Evolutionary conservation across 2,888 invertebrate species (phyloP).

Genomic region (Gymnoscelis rufifasciata): DNA sequence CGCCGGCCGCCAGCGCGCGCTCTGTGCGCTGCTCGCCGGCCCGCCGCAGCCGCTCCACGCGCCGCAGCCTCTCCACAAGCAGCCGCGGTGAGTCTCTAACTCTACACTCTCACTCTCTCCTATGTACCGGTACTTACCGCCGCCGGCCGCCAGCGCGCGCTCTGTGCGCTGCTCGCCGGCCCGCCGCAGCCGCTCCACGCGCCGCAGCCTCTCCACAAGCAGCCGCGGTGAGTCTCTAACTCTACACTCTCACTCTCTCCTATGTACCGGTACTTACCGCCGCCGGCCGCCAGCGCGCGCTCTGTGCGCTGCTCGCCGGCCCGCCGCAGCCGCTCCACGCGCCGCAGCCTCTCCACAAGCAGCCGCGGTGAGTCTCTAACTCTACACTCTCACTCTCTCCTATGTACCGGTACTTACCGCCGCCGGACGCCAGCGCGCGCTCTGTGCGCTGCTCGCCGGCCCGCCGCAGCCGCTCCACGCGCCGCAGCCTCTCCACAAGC

Average conservation of each 20-base stretch:
- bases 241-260: too few species aligned
- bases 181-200: conserved; percentile 23
- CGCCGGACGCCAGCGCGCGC: conserved; percentile 68
- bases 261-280: too few species aligned
- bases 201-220: conserved; percentile 15
- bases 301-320: not conserved
- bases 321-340: not conserved
- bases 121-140: too few species aligned
- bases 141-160: not conserved
- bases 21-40: not conserved
- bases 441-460: conserved; percentile 80
- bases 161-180: not conserved
- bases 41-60: not conserved
- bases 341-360: not conserved
- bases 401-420: too few species aligned
- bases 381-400: too few species aligned
- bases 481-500: conserved; percentile 16
- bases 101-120: too few species aligned
- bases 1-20: not conserved
- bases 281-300: not conserved
- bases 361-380: not conserved
- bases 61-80: not conserved
- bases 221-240: conserved; percentile 81
- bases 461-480: conserved; percentile 46
- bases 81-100: not conserved